phyloP scores from a whole-genome alignment of 1,140 invertebrate genomes.

The Acromyrmex echinatior region DNA sequence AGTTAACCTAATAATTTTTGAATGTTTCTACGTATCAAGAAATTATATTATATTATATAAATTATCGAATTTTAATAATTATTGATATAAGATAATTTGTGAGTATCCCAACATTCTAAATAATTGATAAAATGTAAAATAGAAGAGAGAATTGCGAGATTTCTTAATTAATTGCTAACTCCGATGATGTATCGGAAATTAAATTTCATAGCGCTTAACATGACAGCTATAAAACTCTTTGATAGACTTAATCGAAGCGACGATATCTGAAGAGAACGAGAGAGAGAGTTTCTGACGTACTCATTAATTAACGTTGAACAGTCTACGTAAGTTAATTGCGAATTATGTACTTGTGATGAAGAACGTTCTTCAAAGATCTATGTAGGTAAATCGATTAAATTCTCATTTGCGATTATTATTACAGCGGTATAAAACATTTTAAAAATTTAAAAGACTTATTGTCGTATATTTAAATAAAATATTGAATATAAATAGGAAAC shows the following conservation, averaged over 20 bases:
- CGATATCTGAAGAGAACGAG: neutral
- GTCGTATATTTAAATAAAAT: neutral
- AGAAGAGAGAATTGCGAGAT: constrained; percentile 10
- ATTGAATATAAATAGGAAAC: neutral
- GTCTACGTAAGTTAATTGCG: constrained; percentile 71
- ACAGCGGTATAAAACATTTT: neutral
- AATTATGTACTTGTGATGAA: constrained; percentile 62
- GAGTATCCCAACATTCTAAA: too few species aligned
- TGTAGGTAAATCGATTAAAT: constrained; percentile 64
- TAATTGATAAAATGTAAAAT: neutral
- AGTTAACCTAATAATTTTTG: neutral
- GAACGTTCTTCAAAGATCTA: constrained; percentile 58
- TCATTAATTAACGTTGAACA: constrained; percentile 73
- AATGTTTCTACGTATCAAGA: neutral
- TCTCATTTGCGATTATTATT: constrained; percentile 60
- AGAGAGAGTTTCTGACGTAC: constrained; percentile 51
- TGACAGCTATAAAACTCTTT: constrained; percentile 47
- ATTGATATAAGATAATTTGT: neutral
- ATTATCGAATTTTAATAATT: neutral
- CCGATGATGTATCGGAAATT: constrained; percentile 57
- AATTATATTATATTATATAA: neutral
- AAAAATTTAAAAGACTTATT: neutral
- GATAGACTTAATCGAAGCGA: constrained; percentile 59
- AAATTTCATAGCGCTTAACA: constrained; percentile 66
- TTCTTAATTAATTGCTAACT: constrained; percentile 56